These are phyloP conservation scores for Platyura marginata DNA, from an alignment of 1,140 invertebrate species.

Conservation along the genomic window DNA sequence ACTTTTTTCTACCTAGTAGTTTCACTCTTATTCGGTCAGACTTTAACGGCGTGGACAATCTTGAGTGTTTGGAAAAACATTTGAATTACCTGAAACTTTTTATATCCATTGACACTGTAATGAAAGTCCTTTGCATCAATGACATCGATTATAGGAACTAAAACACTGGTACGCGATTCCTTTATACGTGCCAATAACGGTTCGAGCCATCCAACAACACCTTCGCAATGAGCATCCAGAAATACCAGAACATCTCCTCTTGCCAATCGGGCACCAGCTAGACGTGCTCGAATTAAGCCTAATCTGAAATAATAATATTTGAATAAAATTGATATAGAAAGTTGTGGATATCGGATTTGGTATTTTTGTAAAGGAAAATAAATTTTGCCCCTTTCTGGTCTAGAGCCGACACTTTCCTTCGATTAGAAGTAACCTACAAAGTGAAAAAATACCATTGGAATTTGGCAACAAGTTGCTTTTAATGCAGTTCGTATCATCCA, in stretches of 20 bases:
- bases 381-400: no score
- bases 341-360: neutral
- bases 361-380: neutral
- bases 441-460: no score
- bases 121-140: conserved; percentile 74
- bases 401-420: no score
- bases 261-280: conserved; percentile 60
- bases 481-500: no score
- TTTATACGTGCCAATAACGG: conserved; percentile 69
- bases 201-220: conserved; percentile 63
- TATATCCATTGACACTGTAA: conserved; percentile 48
- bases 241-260: conserved; percentile 76
- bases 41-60: no score
- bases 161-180: conserved; percentile 54
- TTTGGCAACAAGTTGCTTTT: no score
- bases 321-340: neutral
- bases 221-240: conserved; percentile 86
- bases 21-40: no score
- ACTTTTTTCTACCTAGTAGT: no score
- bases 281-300: conserved; percentile 69
- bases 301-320: conserved; percentile 23
- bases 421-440: no score
- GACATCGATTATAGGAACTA: conserved; percentile 87
- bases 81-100: conserved; percentile 33
- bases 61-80: no score